Evolutionary conservation across 2,888 invertebrate genomes (phyloP).

Genomic region (Odontocerum albicorne): DNA sequence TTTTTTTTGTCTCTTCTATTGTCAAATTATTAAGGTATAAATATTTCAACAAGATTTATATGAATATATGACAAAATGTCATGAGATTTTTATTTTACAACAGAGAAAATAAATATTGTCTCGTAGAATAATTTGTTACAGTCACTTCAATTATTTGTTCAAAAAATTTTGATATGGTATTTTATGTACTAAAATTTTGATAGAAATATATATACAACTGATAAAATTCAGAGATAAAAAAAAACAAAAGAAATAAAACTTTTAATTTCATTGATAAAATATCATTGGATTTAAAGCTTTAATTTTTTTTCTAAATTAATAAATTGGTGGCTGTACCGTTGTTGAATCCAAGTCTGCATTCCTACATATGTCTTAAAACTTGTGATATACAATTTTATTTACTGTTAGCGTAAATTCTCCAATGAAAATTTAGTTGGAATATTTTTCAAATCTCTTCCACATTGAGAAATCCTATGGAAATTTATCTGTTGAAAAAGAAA

Average conservation of each 20-base stretch:
- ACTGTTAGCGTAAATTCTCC: constrained; percentile 10
- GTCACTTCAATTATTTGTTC: too few relatives aligned
- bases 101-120: not conserved
- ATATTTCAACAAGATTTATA: not conserved
- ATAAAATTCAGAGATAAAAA: too few relatives aligned
- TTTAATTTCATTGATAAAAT: too few relatives aligned
- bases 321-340: not conserved
- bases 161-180: too few relatives aligned
- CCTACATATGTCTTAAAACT: constrained; percentile 27
- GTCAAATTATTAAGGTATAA: constrained; percentile 2
- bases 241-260: too few relatives aligned
- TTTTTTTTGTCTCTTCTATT: constrained; percentile 34
- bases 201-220: too few relatives aligned
- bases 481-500: constrained; percentile 24
- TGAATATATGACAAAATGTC: constrained; percentile 4
- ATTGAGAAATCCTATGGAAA: not conserved
- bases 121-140: not conserved
- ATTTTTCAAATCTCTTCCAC: constrained; percentile 3
- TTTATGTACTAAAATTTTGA: too few relatives aligned
- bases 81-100: constrained; percentile 15
- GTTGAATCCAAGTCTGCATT: constrained; percentile 15
- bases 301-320: too few relatives aligned
- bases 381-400: constrained; percentile 28
- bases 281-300: too few relatives aligned
- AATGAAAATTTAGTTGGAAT: constrained; percentile 2